These are phyloP conservation scores for Drymodes brunneopygia DNA, from an alignment of 2,113 vertebrate species.

Conservation along the genomic window DNA sequence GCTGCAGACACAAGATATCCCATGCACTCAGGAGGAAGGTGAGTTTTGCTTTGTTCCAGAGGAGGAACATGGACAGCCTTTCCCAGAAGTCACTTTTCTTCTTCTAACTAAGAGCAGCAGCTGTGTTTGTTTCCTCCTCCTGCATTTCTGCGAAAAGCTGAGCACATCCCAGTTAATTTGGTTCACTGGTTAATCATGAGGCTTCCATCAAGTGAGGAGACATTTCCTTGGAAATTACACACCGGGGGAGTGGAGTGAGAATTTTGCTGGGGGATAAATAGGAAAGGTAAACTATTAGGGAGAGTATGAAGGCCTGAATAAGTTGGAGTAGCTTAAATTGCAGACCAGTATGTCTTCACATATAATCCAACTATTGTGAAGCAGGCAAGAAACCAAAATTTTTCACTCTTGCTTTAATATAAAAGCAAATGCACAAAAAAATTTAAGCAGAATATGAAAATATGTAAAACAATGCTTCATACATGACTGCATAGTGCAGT, in stretches of 20 bases:
- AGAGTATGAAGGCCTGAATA: not conserved
- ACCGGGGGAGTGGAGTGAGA: not conserved
- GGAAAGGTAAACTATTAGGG: not conserved
- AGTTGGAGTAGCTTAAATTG: not conserved
- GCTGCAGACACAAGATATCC: not conserved
- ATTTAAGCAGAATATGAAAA: not conserved
- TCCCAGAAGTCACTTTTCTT: not conserved
- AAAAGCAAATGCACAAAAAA: not conserved
- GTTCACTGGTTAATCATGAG: not conserved
- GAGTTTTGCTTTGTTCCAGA: not conserved
- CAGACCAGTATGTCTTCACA: not conserved
- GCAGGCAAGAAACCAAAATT: not conserved
- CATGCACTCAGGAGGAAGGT: not conserved
- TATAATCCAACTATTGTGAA: not conserved
- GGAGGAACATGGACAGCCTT: not conserved
- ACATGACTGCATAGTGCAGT: not conserved
- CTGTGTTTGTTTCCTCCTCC: fast-evolving
- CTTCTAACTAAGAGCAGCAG: not conserved
- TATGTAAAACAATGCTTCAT: not conserved
- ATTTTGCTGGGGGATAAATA: not conserved
- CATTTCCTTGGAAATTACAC: not conserved
- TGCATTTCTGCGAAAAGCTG: not conserved
- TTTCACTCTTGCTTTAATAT: not conserved
- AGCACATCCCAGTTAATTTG: not conserved
- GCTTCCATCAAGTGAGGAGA: not conserved